Base-by-base conservation (phyloP, 1,140 invertebrate species). In the Homarus americanus region DNA sequence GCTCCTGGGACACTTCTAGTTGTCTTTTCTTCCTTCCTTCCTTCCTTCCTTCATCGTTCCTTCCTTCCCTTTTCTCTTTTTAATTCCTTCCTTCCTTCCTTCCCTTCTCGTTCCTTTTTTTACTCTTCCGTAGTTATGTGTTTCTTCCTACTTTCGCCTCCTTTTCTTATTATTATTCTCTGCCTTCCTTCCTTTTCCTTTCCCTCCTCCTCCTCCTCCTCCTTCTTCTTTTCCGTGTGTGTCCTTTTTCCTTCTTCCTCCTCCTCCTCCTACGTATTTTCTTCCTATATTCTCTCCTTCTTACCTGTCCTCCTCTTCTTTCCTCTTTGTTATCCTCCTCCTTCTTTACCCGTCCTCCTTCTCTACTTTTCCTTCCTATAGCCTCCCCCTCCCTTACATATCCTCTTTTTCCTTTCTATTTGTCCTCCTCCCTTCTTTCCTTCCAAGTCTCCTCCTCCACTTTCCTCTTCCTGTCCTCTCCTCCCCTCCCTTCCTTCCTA, bases 281-380 rank as follows among this genome's bases (percentile, higher is more conserved):
- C 36, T 41, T 24, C 38, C 75, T 78, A 3, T 28, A 7, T 41
- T 78, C 38, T 20, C 38, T 78, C 72, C 36, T 20, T 78, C 75
- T 24, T 20, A 24, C 24, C 24, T 40, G 15, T 20, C 38, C n/a
- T 44, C 75, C 17, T 32, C 75, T 17, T 20, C 38, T 41, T 41
- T 38, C 41, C 75, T 69, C 75, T 78, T n/a, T n/a, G n/a, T n/a
- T n/a, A n/a, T n/a, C 41, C 78, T 44, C 76, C 76, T 41, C 76
- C 17, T n/a, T n/a, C n/a, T n/a, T n/a, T n/a, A n/a, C n/a, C n/a
- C n/a, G n/a, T n/a, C n/a, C n/a, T n/a, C n/a, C n/a, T n/a, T n/a
- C n/a, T n/a, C n/a, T n/a, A n/a, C n/a, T n/a, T n/a, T n/a, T n/a
- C n/a, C n/a, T n/a, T n/a, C n/a, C 73, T 36, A n/a, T n/a, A n/a